Evolutionary conservation across 2,888 invertebrate species (phyloP), one percentile per base, ranked within the genome.

Genomic region (Stictocephala bisonia): DNA sequence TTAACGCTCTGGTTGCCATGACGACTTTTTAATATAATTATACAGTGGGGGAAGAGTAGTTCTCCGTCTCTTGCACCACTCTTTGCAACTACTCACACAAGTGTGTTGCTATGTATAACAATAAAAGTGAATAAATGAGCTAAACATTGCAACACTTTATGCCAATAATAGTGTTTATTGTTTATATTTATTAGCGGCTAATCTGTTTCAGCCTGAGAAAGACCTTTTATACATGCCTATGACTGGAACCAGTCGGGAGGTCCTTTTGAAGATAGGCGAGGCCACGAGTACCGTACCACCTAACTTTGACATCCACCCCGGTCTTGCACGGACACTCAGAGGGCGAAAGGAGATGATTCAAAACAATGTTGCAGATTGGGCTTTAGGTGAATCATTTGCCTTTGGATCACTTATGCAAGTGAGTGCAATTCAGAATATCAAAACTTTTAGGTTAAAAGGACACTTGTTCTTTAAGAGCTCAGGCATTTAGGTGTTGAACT

Each of bases 301-400:
- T 73, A 89, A 88, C 79, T 90, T 92, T 79, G 86, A 86, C n/a
- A 86, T 90, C 66, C 92, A 93, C 82, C 86, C 86, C 82, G 90
- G 90, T 84, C 58, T 83, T 48, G 80, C 79, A 6, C 80, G 83
- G 48, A 83, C 86, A 72, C 80, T 90, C 75, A 86, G 86, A 51
- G 82, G 83, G 27, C 84, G 90, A 24, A 82, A 83, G 77, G 86
- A 88, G 60, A 85, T 90, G 85, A 84, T 86, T 18, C 84, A 88
- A 67, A 85, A 87, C 0, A 86, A 90, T 0, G 81, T 85, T 18
- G 88, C 90, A 0, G 94, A 95, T 83, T 95, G 94, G 94, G 90
- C 93, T 1, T 86, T 94, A 83, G 94, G 90, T 0, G 95, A 95
- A 82, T 90, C 91, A 0, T 83, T 95, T 75, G 93, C 94, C 0